phyloP scores from a whole-genome alignment of 2,113 vertebrate genomes.

The Piaya cayana region DNA sequence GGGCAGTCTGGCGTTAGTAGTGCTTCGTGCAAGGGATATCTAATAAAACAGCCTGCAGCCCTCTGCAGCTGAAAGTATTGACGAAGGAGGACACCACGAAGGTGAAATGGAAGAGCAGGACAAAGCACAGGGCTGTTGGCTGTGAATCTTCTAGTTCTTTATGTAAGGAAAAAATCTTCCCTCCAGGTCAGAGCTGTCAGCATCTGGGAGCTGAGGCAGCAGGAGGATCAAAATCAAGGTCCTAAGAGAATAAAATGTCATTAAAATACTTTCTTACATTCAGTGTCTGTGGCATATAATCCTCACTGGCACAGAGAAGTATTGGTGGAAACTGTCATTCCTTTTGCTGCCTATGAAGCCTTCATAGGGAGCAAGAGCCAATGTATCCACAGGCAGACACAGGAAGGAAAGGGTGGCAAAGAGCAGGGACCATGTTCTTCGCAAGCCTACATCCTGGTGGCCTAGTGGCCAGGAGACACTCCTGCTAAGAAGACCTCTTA shows the following conservation, averaged over 20 bases:
- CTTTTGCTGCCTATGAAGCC: background rate
- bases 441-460: background rate
- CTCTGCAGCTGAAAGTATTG: background rate
- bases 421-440: background rate
- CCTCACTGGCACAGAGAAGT: background rate
- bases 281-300: background rate
- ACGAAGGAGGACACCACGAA: background rate
- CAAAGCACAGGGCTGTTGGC: background rate
- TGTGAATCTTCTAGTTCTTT: background rate
- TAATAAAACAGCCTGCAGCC: conserved; percentile 12
- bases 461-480: background rate
- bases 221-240: background rate
- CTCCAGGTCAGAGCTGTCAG: background rate
- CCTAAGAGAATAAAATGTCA: background rate
- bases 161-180: background rate
- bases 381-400: background rate
- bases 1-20: background rate
- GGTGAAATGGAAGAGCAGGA: background rate
- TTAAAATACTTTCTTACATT: background rate
- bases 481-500: background rate
- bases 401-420: background rate
- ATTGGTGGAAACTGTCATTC: background rate
- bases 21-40: conserved; percentile 3
- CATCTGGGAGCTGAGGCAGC: background rate
- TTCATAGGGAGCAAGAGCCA: background rate